phyloP scores from a whole-genome alignment of 2,797 vertebrate species.

The Ctenopoma multispine region DNA sequence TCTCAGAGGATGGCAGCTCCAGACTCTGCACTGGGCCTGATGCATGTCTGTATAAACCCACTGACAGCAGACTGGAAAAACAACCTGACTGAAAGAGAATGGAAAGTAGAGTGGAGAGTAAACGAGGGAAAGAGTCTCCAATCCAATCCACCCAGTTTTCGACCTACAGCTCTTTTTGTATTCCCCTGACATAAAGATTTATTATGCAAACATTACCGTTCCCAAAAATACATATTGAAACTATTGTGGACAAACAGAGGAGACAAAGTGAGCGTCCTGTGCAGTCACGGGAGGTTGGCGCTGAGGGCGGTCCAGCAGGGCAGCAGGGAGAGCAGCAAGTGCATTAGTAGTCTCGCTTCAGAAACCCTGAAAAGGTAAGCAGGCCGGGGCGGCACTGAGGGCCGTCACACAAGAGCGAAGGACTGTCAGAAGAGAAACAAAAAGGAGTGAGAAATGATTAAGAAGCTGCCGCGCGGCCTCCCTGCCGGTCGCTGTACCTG shows the following conservation, averaged over 20 bases:
- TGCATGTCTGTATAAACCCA: conserved; percentile 63
- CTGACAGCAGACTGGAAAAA: conserved; percentile 77
- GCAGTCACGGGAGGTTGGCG: conserved; percentile 76
- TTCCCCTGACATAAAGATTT: conserved; percentile 84
- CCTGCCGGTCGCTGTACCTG: conserved; percentile 65
- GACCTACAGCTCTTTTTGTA: conserved; percentile 78
- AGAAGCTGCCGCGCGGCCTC: conserved; percentile 74
- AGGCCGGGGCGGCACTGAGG: conserved; percentile 60
- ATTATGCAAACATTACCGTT: conserved; percentile 84
- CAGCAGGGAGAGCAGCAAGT: conserved; percentile 54
- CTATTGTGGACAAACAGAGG: conserved; percentile 81
- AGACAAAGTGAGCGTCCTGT: conserved; percentile 79
- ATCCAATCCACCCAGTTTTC: conserved; percentile 74
- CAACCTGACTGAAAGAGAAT: conserved; percentile 63
- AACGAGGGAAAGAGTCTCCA: conserved; percentile 45
- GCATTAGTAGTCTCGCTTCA: conserved; percentile 81
- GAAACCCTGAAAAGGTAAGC: conserved; percentile 75
- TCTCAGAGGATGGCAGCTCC: conserved; percentile 38
- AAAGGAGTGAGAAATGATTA: conserved; percentile 76
- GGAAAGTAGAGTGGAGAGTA: conserved; percentile 65
- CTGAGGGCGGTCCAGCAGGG: conserved; percentile 54
- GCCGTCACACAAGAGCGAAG: conserved; percentile 65
- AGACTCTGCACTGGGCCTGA: conserved; percentile 47
- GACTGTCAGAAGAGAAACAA: conserved; percentile 77
- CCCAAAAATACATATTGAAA: conserved; percentile 88